Evolutionary conservation across 1,140 invertebrate species (phyloP).

Genomic region (Caenorhabditis inopinata): DNA sequence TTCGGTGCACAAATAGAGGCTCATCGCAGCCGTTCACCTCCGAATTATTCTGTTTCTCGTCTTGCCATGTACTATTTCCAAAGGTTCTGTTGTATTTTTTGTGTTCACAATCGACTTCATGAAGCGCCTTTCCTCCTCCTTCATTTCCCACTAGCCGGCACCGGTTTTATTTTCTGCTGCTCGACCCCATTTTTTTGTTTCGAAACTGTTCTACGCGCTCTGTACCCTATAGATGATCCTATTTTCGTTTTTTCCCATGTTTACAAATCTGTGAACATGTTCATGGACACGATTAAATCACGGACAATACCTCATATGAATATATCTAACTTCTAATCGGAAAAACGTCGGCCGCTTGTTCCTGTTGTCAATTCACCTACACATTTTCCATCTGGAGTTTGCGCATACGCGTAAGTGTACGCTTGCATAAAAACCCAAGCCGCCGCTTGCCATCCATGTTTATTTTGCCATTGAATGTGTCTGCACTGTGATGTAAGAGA

Average conservation of each 20-base stretch:
- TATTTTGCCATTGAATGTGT: conserved; percentile 21
- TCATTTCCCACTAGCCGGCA: neutral
- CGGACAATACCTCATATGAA: neutral
- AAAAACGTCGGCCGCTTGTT: neutral
- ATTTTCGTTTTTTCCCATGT: conserved; percentile 1
- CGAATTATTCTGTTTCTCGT: neutral
- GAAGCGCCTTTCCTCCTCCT: neutral
- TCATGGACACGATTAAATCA: neutral
- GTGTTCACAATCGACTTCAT: neutral
- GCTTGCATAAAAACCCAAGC: neutral
- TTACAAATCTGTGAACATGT: no score
- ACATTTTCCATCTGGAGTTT: neutral
- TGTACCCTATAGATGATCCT: neutral
- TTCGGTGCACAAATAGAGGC: conserved; percentile 13
- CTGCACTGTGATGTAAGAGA: neutral
- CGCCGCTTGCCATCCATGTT: conserved; percentile 19
- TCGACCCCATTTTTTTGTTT: neutral
- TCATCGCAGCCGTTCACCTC: neutral
- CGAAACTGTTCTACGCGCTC: neutral
- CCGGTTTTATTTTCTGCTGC: neutral
- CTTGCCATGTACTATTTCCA: neutral
- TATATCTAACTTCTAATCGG: neutral
- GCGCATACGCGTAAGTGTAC: neutral
- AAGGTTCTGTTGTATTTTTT: neutral
- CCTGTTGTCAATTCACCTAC: neutral